Evolutionary conservation across 1,140 invertebrate genomes (phyloP).

Genomic region (Drosophila hydei): DNA sequence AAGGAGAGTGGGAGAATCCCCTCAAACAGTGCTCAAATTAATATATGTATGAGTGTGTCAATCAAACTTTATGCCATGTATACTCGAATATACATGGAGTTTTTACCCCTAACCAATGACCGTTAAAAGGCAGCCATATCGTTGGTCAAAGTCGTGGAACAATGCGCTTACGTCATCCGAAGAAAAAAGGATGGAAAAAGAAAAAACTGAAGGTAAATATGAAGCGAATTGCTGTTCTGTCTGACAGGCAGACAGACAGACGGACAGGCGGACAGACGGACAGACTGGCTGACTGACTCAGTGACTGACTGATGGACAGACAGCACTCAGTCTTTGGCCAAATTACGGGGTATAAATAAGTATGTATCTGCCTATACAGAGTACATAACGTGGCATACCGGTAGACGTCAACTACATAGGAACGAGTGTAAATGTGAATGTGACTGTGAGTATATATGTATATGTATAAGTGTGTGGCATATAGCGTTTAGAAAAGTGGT

Average conservation of each 20-base stretch:
- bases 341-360: constrained; percentile 22
- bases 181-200: not conserved
- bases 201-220: constrained; percentile 36
- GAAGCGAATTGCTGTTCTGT: constrained; percentile 26
- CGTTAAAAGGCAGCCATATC: constrained; percentile 29
- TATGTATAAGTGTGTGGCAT: constrained; percentile 26
- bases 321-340: constrained; percentile 7
- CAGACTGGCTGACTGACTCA: constrained; percentile 12
- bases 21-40: not conserved
- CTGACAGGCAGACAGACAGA: constrained; percentile 4
- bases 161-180: constrained; percentile 34
- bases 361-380: constrained; percentile 5
- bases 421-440: constrained; percentile 1
- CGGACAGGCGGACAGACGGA: constrained; percentile 15
- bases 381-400: constrained; percentile 52
- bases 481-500: constrained; percentile 70
- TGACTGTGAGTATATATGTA: constrained; percentile 2
- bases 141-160: constrained; percentile 17
- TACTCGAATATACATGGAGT: not conserved
- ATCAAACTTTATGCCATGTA: constrained; percentile 22
- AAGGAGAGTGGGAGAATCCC: not conserved
- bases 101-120: constrained; percentile 16
- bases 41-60: constrained; percentile 27
- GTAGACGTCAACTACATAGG: constrained; percentile 28
- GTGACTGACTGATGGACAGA: not conserved